Evolutionary conservation across 2,113 vertebrate genomes (phyloP).

Genomic region (Trematomus loennbergii): DNA sequence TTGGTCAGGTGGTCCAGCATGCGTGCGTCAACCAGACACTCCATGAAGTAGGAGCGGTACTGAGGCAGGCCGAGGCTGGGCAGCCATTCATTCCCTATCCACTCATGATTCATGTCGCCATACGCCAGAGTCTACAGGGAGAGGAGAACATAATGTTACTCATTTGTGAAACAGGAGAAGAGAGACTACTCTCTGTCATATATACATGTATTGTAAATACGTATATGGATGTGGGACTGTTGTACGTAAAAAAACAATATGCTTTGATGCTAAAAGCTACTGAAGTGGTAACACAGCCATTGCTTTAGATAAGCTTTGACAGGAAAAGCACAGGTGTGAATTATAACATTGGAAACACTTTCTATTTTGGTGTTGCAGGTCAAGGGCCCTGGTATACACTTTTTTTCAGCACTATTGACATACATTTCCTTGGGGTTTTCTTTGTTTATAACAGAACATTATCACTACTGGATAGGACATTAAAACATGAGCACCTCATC

Average conservation of each 20-base stretch:
- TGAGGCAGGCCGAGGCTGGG: slow-evolving; percentile 95
- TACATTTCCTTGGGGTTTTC: no score
- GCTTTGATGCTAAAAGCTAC: background rate
- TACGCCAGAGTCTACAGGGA: slow-evolving; percentile 91
- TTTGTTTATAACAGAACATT: background rate
- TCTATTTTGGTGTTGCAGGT: background rate
- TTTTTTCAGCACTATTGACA: no score
- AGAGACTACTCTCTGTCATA: slow-evolving; percentile 2
- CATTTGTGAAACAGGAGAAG: slow-evolving; percentile 5
- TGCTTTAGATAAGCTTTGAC: background rate
- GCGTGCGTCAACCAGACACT: slow-evolving; percentile 95
- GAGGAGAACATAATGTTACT: slow-evolving; percentile 15
- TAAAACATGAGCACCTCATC: background rate
- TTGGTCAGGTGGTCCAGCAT: slow-evolving; percentile 99
- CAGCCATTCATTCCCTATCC: slow-evolving; percentile 98
- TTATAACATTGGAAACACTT: background rate
- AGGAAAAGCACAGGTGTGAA: slow-evolving; percentile 2
- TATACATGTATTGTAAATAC: background rate
- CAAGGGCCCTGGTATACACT: background rate
- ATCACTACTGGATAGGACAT: background rate
- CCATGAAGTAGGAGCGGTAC: slow-evolving; percentile 99
- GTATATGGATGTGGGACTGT: background rate
- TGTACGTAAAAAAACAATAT: background rate
- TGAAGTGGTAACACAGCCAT: background rate
- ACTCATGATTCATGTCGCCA: slow-evolving; percentile 98